These are phyloP conservation scores for Sinotaia quadrata DNA, from an alignment of 2,888 invertebrate species.

Conservation along the genomic window DNA sequence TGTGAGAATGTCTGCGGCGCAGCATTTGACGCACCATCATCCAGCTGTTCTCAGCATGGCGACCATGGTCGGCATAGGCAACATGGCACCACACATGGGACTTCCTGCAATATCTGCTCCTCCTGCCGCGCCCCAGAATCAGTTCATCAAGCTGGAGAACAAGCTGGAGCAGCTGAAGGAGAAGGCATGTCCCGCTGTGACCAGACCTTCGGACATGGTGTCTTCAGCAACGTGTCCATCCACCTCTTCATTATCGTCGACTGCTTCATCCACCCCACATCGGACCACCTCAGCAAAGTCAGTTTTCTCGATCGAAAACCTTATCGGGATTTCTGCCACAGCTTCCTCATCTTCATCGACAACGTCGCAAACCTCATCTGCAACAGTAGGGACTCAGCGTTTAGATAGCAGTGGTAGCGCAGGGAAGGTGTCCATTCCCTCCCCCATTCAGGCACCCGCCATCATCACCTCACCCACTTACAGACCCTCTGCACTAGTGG, in stretches of 20 bases:
- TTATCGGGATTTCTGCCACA: slow-evolving; percentile 73
- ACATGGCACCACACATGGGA: background rate
- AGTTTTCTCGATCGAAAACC: slow-evolving; percentile 77
- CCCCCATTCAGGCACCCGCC: background rate
- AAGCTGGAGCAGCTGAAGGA: slow-evolving; percentile 31
- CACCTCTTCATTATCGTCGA: slow-evolving; percentile 50
- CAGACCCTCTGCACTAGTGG: slow-evolving; percentile 33
- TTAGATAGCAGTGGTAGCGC: background rate
- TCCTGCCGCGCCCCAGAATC: slow-evolving; percentile 10
- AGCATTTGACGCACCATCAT: slow-evolving; percentile 46
- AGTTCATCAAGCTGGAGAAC: slow-evolving; percentile 27
- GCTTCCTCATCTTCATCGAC: slow-evolving; percentile 28
- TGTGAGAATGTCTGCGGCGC: slow-evolving; percentile 18
- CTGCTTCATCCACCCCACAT: slow-evolving; percentile 41
- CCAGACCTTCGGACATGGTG: background rate
- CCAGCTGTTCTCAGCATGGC: slow-evolving; percentile 52
- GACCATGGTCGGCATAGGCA: background rate
- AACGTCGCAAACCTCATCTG: slow-evolving; percentile 14
- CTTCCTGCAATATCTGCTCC: slow-evolving; percentile 17
- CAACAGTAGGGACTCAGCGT: background rate
- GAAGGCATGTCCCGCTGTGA: slow-evolving; percentile 54
- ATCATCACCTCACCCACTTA: slow-evolving; percentile 25
- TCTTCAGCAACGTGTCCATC: background rate
- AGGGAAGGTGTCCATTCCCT: background rate
- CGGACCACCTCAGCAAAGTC: slow-evolving; percentile 36